A percentile compares a stretch with the other conserved stretches of the same genome.
phyloP scores from a whole-genome alignment of 2,113 vertebrate genomes.

The Corythoichthys intestinalis region DNA sequence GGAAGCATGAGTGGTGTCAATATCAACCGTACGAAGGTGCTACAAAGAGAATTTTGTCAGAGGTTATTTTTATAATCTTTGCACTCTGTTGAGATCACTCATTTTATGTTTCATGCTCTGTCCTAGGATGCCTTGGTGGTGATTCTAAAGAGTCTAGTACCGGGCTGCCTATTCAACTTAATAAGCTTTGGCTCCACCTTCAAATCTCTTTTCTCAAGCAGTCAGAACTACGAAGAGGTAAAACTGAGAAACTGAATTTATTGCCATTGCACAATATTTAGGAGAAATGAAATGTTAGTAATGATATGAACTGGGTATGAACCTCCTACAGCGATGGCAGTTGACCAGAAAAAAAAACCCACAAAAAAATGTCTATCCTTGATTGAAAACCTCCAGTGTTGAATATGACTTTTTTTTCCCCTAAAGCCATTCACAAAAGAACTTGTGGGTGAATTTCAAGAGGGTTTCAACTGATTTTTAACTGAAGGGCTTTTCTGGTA shows the following conservation, averaged over 20 bases:
- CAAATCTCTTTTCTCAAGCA: constrained; percentile 83
- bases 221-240: constrained; percentile 88
- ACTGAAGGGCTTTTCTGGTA: not conserved
- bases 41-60: not conserved
- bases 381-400: not conserved
- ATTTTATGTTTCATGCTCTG: constrained; percentile 5
- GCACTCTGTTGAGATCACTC: not conserved
- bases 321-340: too few species aligned
- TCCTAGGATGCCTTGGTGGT: constrained; percentile 88
- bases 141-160: constrained; percentile 87
- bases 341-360: too few species aligned
- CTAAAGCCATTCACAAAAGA: too few species aligned
- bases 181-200: constrained; percentile 89
- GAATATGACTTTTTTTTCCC: not conserved
- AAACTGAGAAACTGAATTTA: not conserved
- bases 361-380: too few species aligned
- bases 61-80: not conserved
- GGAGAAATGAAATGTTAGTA: too few species aligned
- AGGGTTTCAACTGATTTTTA: not conserved
- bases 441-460: not conserved
- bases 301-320: too few species aligned
- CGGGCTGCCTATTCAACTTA: constrained; percentile 86
- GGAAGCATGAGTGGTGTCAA: constrained; percentile 82
- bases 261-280: too few species aligned
- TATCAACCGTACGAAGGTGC: constrained; percentile 83